These are phyloP conservation scores for Volucella inanis DNA, from an alignment of 2,888 invertebrate genomes.

Conservation along the genomic window DNA sequence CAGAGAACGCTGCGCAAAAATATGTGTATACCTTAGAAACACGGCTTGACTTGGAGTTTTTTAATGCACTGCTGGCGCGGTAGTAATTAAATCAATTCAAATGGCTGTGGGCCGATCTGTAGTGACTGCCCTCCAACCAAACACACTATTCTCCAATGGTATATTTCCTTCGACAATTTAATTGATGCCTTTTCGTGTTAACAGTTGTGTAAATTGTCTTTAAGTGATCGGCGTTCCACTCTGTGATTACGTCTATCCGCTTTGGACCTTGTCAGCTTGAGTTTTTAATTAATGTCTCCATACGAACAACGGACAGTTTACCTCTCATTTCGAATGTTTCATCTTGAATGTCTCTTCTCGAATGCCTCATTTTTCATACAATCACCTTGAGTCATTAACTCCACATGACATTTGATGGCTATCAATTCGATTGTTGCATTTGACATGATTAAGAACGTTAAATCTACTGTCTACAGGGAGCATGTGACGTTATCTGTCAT, in stretches of 20 bases:
- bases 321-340: not conserved
- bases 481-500: slow-evolving; percentile 23
- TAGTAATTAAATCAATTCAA: slow-evolving; percentile 66
- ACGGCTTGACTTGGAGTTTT: slow-evolving; percentile 2
- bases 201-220: slow-evolving; percentile 17
- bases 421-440: slow-evolving; percentile 18
- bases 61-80: slow-evolving; percentile 1
- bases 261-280: slow-evolving; percentile 23
- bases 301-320: not conserved
- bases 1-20: slow-evolving; percentile 25
- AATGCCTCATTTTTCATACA: no score
- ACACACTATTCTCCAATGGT: not conserved
- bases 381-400: slow-evolving; percentile 33
- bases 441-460: slow-evolving; percentile 37
- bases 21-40: not conserved
- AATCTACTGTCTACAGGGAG: slow-evolving; percentile 29
- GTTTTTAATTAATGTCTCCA: slow-evolving; percentile 37
- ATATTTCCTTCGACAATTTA: slow-evolving; percentile 30
- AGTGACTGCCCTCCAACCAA: not conserved
- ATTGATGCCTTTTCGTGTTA: slow-evolving; percentile 40
- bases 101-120: slow-evolving; percentile 30
- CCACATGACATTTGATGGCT: slow-evolving; percentile 46
- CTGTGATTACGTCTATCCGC: not conserved
- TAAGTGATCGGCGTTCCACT: slow-evolving; percentile 7
- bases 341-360: not conserved